Evolutionary conservation across 2,888 invertebrate species (phyloP).

Genomic region (Nycteola revayana): DNA sequence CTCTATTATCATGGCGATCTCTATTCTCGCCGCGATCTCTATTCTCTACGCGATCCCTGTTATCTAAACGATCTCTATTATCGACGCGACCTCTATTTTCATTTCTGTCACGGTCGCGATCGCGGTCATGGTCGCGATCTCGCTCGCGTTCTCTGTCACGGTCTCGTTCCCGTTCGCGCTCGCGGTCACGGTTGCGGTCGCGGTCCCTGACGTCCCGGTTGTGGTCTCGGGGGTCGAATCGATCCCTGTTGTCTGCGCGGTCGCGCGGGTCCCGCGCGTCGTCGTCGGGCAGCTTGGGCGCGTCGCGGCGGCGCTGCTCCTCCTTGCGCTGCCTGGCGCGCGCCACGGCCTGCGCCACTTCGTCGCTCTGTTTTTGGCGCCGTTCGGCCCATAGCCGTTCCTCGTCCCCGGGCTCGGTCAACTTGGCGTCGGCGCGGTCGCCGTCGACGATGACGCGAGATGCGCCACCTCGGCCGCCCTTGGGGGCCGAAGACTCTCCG

Average conservation of each 20-base stretch:
- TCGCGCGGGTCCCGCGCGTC: constrained; percentile 47
- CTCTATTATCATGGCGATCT: constrained; percentile 33
- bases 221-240: constrained; percentile 63
- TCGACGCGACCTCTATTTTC: constrained; percentile 49
- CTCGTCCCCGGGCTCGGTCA: constrained; percentile 66
- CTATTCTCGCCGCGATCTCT: constrained; percentile 44
- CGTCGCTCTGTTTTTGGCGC: constrained; percentile 85
- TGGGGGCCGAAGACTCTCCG: constrained; percentile 85
- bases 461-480: constrained; percentile 46
- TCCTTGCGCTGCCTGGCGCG: constrained; percentile 92
- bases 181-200: constrained; percentile 48
- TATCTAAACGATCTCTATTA: constrained; percentile 36
- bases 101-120: constrained; percentile 34
- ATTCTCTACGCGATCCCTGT: constrained; percentile 43
- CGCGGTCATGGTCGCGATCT: constrained; percentile 49
- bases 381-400: constrained; percentile 86
- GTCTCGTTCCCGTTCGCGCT: constrained; percentile 30
- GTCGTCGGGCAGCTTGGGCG: constrained; percentile 42
- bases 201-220: constrained; percentile 41
- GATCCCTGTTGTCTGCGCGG: constrained; percentile 38
- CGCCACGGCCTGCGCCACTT: constrained; percentile 90
- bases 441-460: constrained; percentile 54
- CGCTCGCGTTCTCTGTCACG: constrained; percentile 53
- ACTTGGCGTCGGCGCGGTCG: constrained; percentile 64
- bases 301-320: constrained; percentile 89